A percentile compares a stretch with the other conserved stretches of the same genome.
These are phyloP conservation scores for Lytechinus variegatus DNA, from an alignment of 35 echinoderm and acorn worm genomes.

Conservation along the genomic window DNA sequence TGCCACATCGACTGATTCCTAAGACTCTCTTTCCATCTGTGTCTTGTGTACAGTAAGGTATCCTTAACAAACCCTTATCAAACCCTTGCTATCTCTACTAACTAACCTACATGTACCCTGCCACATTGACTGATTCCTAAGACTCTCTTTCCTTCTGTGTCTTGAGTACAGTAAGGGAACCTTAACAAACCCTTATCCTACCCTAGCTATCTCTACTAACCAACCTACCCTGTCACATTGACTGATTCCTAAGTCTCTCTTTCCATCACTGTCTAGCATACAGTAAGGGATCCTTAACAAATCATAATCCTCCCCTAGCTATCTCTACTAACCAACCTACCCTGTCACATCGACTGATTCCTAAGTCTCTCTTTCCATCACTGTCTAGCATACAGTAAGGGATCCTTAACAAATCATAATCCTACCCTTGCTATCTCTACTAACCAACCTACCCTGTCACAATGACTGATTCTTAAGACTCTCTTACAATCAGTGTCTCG, in stretches of 20 bases:
- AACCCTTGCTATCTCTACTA: neutral
- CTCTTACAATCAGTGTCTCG: conserved; percentile 73
- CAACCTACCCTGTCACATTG: conserved; percentile 80
- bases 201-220: neutral
- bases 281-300: conserved; percentile 48
- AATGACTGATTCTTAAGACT: conserved; percentile 69
- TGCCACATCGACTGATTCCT: conserved; percentile 75
- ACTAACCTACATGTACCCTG: conserved; percentile 68
- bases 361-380: conserved; percentile 75
- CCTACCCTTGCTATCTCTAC: neutral
- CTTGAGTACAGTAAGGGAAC: conserved; percentile 61
- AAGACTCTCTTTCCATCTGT: conserved; percentile 74
- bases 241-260: conserved; percentile 71
- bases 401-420: neutral
- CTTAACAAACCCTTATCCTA: neutral
- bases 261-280: conserved; percentile 68
- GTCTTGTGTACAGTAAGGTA: no score
- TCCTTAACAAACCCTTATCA: neutral
- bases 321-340: conserved; percentile 47
- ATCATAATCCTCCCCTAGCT: neutral
- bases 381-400: conserved; percentile 65
- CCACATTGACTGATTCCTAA: conserved; percentile 69
- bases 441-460: conserved; percentile 75
- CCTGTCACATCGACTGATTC: conserved; percentile 78
- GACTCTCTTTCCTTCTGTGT: conserved; percentile 66